A percentile compares a stretch with the other conserved stretches of the same genome.
Evolutionary conservation across 2,797 vertebrate species (phyloP).

Genomic region (Remorina albescens): DNA sequence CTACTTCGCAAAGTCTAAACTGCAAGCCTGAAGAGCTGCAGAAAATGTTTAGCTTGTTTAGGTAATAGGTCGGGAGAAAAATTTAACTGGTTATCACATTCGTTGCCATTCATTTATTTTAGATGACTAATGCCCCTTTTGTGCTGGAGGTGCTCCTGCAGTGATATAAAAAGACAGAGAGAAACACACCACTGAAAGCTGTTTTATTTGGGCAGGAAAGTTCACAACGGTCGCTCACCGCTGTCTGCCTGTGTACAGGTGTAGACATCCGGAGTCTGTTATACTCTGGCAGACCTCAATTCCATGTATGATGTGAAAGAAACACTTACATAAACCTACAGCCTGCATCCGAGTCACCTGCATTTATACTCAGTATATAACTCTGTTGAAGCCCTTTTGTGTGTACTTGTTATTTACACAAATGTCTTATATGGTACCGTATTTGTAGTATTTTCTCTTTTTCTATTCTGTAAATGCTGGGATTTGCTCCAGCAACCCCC

Average conservation of each 20-base stretch:
- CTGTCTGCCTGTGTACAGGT: background rate
- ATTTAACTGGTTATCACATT: background rate
- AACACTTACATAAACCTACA: background rate
- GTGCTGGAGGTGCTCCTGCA: background rate
- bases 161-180: background rate
- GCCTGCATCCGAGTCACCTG: background rate
- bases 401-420: background rate
- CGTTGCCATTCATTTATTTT: background rate
- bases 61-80: background rate
- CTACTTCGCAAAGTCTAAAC: background rate
- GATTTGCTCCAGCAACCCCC: too few species aligned
- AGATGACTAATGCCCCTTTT: background rate
- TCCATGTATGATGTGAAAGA: background rate
- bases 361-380: background rate
- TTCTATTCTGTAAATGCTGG: too few species aligned
- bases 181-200: background rate
- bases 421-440: too few species aligned
- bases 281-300: background rate
- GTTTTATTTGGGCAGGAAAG: background rate
- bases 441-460: too few species aligned
- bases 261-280: background rate
- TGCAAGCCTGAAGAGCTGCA: background rate
- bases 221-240: background rate
- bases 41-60: background rate
- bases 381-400: background rate